phyloP scores from a whole-genome alignment of 2,797 vertebrate genomes.

The Saguinus oedipus region DNA sequence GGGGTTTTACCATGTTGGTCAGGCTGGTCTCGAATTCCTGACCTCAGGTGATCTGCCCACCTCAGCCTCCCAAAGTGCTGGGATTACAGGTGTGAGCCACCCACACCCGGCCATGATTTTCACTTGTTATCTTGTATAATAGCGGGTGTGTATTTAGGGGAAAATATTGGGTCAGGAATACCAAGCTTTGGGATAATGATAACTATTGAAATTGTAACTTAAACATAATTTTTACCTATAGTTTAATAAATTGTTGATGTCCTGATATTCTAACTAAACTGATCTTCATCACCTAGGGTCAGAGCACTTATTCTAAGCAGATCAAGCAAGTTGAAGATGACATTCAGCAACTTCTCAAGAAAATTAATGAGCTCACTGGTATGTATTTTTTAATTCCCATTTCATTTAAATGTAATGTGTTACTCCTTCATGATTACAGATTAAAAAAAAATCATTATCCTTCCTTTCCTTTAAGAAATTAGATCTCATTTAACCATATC shows the following conservation, averaged over 20 bases:
- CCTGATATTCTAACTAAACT: slow-evolving; percentile 17
- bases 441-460: neutral
- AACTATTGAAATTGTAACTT: neutral
- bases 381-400: slow-evolving; percentile 38
- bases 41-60: neutral
- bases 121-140: neutral
- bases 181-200: neutral
- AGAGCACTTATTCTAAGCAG: slow-evolving; percentile 98
- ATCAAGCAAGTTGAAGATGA: slow-evolving; percentile 99
- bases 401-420: slow-evolving; percentile 25
- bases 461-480: slow-evolving; percentile 33
- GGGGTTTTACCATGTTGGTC: neutral
- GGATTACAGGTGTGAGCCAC: neutral
- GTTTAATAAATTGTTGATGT: neutral
- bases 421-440: neutral
- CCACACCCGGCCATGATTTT: neutral
- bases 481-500: neutral
- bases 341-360: slow-evolving; percentile 98
- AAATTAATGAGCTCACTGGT: slow-evolving; percentile 99
- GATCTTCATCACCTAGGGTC: slow-evolving; percentile 88
- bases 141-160: neutral
- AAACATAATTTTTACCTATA: neutral
- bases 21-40: neutral
- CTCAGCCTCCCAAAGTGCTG: neutral
- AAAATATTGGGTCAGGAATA: neutral